Conservation (phyloP, 2,888 invertebrate species). For the Glomeris marginata region DNA sequence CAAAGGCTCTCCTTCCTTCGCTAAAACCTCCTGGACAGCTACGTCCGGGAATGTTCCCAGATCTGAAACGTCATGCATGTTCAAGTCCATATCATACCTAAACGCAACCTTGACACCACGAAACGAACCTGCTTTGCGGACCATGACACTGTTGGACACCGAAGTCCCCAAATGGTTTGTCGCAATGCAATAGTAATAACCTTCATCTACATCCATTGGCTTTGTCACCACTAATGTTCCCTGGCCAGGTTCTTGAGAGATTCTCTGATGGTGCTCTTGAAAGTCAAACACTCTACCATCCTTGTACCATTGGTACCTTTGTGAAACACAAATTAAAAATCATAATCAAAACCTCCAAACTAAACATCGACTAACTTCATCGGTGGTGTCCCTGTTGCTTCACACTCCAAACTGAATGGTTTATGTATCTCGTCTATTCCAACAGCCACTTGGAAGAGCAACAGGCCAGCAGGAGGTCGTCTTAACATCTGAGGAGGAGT, state of each 20-base stretch:
- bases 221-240: conserved; percentile 82
- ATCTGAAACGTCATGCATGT: conserved; percentile 16
- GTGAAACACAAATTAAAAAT: too few species aligned
- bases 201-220: conserved; percentile 71
- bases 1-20: conserved; percentile 75
- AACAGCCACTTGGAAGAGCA: conserved; percentile 74
- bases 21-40: conserved; percentile 39
- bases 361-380: conserved; percentile 54
- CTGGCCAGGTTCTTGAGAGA: conserved; percentile 82
- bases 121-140: conserved; percentile 53
- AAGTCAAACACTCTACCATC: conserved; percentile 91
- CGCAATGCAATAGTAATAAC: conserved; percentile 91
- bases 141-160: conserved; percentile 87
- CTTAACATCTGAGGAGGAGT: conserved; percentile 83
- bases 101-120: not conserved
- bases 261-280: conserved; percentile 84
- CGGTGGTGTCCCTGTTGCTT: conserved; percentile 87
- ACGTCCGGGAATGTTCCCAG: conserved; percentile 35
- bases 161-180: conserved; percentile 86
- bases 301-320: conserved; percentile 65
- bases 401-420: conserved; percentile 90
- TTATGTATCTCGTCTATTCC: conserved; percentile 70
- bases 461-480: conserved; percentile 80
- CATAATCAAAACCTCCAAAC: not conserved
- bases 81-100: too few species aligned